These are phyloP conservation scores for Anoplophora glabripennis DNA, from an alignment of 1,140 invertebrate genomes.

Conservation along the genomic window DNA sequence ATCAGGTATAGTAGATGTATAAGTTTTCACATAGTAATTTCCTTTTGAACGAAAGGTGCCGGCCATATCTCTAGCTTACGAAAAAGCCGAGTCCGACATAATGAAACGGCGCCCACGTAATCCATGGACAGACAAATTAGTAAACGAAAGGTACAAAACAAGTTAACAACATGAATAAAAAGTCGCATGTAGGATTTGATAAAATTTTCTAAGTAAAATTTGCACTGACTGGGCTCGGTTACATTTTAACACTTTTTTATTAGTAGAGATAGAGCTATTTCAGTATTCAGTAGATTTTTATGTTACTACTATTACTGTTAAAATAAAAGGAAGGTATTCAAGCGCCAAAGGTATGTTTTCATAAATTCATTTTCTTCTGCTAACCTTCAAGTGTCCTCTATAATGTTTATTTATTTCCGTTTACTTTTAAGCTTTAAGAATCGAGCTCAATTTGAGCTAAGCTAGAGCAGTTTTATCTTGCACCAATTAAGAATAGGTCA, in stretches of 20 bases:
- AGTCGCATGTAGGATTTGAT: conserved; percentile 32
- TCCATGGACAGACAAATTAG: conserved; percentile 93
- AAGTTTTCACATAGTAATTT: conserved; percentile 8
- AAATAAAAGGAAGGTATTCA: not conserved
- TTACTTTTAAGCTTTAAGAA: too few relatives aligned
- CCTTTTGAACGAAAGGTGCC: conserved; percentile 67
- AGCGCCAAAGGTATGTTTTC: too few relatives aligned
- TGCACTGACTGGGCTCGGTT: conserved; percentile 32
- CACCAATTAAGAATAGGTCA: too few relatives aligned
- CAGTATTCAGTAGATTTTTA: conserved; percentile 18
- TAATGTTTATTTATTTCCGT: too few relatives aligned
- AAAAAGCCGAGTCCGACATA: conserved; percentile 96
- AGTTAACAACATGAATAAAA: conserved; percentile 6
- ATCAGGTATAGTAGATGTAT: conserved; percentile 13
- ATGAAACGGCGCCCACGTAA: conserved; percentile 98
- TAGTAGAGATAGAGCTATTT: conserved; percentile 19
- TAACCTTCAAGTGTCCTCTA: too few relatives aligned
- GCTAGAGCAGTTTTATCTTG: too few relatives aligned
- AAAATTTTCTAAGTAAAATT: conserved; percentile 22
- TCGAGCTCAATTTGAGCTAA: too few relatives aligned
- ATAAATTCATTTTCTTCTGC: too few relatives aligned
- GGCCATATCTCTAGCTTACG: conserved; percentile 98
- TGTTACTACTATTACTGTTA: conserved; percentile 3
- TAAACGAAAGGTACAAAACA: conserved; percentile 81
- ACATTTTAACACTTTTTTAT: conserved; percentile 16